Evolutionary conservation across 2,888 invertebrate species (phyloP), one percentile per base, ranked within the genome.

Genomic region (Melanotus villosus): DNA sequence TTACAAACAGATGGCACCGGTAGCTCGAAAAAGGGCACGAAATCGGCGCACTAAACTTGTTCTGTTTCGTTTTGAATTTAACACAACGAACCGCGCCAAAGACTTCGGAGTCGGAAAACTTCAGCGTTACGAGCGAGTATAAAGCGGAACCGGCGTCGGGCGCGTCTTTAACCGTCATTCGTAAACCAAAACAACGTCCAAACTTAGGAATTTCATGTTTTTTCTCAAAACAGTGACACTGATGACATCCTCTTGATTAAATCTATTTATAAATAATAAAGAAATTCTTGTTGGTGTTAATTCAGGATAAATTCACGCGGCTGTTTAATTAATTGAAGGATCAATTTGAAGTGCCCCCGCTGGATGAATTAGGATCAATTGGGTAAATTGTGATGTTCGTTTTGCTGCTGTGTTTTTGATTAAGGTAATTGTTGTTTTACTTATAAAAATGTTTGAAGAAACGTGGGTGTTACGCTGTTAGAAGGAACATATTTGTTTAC

Each of bases 101-200:
- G 72, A 63, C 75, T 66, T 73, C 59, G 38, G 77, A 77, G 75
- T 77, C 72, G 72, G 75, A 77, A 72, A 73, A 74, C 73, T 74
- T 74, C 75, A 74, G 68, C 75, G 73, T 74, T 70, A 72, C 76
- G 74, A 76, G 74, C 73, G 72, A 70, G 68, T 73, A 71, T 73
- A 66, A 68, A 72, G 70, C 69, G 52, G 68, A 68, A 54, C 60
- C 54, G 59, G 65, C 56, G 56, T 65, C 59, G 62, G 59, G 36
- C 65, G 65, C 69, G 69, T 65, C 54, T 59, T 68, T 47, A 50
- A 43, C 58, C 60, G 62, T 23, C 34, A 62, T 45, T 30, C 9
- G 26, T 38, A 21, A 34, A 38, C 14, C 26, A 36, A 62, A 23
- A 14, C 38, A 58, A 12, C 5, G 12, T 10, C 10, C 23, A 50